These are phyloP conservation scores for Romanogobio albipinnatus DNA, from an alignment of 2,113 vertebrate genomes.

Conservation along the genomic window DNA sequence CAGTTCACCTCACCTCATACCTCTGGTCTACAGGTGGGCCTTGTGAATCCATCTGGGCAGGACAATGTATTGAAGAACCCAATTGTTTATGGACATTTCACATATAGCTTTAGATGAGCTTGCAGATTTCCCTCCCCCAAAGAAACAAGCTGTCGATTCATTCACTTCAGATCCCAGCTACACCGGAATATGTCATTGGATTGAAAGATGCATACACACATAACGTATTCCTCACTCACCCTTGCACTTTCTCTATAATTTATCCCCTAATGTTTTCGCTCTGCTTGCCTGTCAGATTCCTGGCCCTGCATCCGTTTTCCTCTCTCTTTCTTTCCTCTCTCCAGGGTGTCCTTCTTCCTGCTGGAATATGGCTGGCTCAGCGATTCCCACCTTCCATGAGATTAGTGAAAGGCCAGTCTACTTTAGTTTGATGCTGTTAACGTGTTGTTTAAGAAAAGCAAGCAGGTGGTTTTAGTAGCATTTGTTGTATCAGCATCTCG, in stretches of 20 bases:
- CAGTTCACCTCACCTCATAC: conserved; percentile 7
- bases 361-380: conserved; percentile 51
- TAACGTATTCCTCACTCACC: conserved; percentile 15
- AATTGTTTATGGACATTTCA: conserved; percentile 7
- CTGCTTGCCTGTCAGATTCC: conserved; percentile 58
- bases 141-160: conserved; percentile 31
- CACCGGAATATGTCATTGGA: neutral
- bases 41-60: neutral
- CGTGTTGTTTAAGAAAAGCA: conserved; percentile 32
- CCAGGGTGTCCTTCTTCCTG: neutral
- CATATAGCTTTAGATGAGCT: conserved; percentile 9
- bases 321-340: neutral
- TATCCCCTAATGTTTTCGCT: conserved; percentile 62
- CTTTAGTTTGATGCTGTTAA: conserved; percentile 49
- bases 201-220: conserved; percentile 39
- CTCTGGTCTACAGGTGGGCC: conserved; percentile 30
- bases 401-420: conserved; percentile 44
- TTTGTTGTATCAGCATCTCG: conserved; percentile 26
- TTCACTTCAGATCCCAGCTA: neutral
- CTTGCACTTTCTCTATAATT: conserved; percentile 28
- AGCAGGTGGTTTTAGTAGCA: conserved; percentile 31
- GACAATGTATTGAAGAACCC: neutral
- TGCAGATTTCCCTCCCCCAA: neutral
- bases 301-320: neutral
- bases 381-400: conserved; percentile 46